Evolutionary conservation across 2,113 vertebrate genomes (phyloP).

Genomic region (Neodontobutis hainanensis): DNA sequence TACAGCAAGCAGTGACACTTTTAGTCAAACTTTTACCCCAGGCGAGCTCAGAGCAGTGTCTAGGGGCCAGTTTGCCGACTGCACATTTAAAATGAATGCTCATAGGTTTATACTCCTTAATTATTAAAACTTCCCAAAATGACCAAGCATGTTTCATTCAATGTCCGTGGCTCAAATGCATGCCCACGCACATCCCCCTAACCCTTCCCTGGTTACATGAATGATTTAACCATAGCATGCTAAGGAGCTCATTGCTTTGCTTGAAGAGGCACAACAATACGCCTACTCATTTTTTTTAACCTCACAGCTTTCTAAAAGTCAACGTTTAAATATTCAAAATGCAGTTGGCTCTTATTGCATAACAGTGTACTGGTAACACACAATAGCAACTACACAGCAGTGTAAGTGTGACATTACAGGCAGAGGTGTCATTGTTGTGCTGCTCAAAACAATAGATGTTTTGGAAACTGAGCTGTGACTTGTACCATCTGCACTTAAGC

Average conservation of each 20-base stretch:
- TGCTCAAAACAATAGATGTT: slow-evolving; percentile 5
- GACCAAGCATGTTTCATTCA: background rate
- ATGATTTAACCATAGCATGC: slow-evolving; percentile 55
- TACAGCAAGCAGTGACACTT: slow-evolving; percentile 29
- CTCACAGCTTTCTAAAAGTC: slow-evolving; percentile 26
- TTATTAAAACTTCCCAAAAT: slow-evolving; percentile 9
- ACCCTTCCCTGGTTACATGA: slow-evolving; percentile 32
- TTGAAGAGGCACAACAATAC: slow-evolving; percentile 35
- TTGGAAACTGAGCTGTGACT: slow-evolving; percentile 2
- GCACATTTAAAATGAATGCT: slow-evolving; percentile 5
- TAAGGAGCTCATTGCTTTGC: slow-evolving; percentile 50
- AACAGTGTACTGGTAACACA: slow-evolving; percentile 26
- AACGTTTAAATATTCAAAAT: slow-evolving; percentile 55
- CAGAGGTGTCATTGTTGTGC: slow-evolving; percentile 4
- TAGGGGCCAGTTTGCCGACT: background rate
- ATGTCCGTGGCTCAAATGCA: background rate
- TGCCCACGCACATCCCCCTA: slow-evolving; percentile 13
- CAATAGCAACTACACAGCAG: slow-evolving; percentile 14
- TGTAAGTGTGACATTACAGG: slow-evolving; percentile 10
- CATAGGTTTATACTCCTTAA: background rate
- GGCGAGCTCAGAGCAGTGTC: slow-evolving; percentile 20
- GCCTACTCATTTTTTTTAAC: slow-evolving; percentile 16
- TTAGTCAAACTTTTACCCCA: slow-evolving; percentile 63
- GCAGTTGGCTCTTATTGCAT: slow-evolving; percentile 21
- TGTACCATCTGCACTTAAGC: background rate